These are phyloP conservation scores for Drosophila aldrichi DNA, from an alignment of 2,888 invertebrate species.

Conservation along the genomic window DNA sequence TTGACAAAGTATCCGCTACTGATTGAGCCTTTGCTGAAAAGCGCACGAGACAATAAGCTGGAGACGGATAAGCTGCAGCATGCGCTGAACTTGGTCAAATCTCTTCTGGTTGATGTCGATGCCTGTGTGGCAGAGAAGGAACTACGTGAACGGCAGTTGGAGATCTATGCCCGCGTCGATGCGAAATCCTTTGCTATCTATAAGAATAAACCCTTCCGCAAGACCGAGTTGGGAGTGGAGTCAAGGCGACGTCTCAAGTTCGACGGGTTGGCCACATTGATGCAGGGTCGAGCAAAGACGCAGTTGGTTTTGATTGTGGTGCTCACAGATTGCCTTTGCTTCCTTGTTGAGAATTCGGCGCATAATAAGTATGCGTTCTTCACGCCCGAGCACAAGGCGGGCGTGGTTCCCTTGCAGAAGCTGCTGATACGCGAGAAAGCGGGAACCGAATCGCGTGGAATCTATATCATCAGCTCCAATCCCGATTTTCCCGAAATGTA, in stretches of 20 bases:
- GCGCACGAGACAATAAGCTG: constrained; percentile 91
- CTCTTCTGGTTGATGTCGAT: constrained; percentile 95
- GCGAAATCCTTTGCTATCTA: constrained; percentile 95
- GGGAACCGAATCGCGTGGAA: constrained; percentile 93
- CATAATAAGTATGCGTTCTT: constrained; percentile 95
- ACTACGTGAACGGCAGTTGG: constrained; percentile 94
- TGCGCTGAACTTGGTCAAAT: constrained; percentile 93
- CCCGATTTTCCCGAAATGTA: constrained; percentile 98
- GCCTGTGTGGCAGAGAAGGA: constrained; percentile 97
- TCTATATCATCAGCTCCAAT: constrained; percentile 97
- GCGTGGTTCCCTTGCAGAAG: constrained; percentile 96
- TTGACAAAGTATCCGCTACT: constrained; percentile 97
- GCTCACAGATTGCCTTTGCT: constrained; percentile 95
- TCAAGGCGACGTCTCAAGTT: constrained; percentile 94
- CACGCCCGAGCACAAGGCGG: constrained; percentile 97
- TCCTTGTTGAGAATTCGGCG: constrained; percentile 95
- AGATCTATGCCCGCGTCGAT: constrained; percentile 96
- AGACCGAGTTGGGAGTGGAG: constrained; percentile 94
- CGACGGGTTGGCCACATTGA: constrained; percentile 94
- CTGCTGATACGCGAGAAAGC: constrained; percentile 97
- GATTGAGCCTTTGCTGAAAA: constrained; percentile 96
- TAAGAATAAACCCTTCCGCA: constrained; percentile 95
- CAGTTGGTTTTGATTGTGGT: constrained; percentile 95
- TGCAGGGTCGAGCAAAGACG: constrained; percentile 96
- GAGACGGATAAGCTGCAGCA: constrained; percentile 93